Evolutionary conservation across 1,140 invertebrate species (phyloP).

Genomic region (Penaeus vannamei): DNA sequence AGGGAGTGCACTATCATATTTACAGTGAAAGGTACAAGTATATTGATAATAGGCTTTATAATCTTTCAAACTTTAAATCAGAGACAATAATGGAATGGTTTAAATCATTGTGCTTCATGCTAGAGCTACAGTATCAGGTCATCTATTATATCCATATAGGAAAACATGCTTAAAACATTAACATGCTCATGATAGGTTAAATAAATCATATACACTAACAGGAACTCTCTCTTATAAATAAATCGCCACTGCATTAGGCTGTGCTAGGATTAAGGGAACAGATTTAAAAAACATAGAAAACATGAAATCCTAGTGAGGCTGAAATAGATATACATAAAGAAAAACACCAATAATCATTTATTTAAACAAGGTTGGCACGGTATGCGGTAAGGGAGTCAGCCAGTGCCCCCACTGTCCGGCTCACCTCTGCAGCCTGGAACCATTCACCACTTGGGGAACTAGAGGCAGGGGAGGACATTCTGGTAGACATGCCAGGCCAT

Average conservation of each 20-base stretch:
- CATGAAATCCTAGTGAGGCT: constrained; percentile 38
- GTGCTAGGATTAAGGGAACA: constrained; percentile 42
- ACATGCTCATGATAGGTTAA: constrained; percentile 52
- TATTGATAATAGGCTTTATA: constrained; percentile 47
- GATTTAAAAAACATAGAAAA: constrained; percentile 23
- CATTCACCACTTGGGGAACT: constrained; percentile 49
- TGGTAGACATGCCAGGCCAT: constrained; percentile 49
- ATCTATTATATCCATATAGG: constrained; percentile 38
- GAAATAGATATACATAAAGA: not conserved
- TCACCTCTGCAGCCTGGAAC: constrained; percentile 50
- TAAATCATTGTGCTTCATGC: constrained; percentile 48
- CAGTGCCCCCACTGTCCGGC: constrained; percentile 57
- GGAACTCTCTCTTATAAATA: constrained; percentile 37
- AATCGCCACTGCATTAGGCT: constrained; percentile 36
- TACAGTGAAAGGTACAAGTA: constrained; percentile 59
- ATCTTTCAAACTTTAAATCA: constrained; percentile 44
- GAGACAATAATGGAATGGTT: constrained; percentile 53
- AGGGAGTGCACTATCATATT: constrained; percentile 58
- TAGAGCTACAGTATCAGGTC: constrained; percentile 41
- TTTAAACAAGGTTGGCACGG: constrained; percentile 54
- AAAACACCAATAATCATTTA: constrained; percentile 12
- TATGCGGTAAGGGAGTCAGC: constrained; percentile 56
- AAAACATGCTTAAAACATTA: constrained; percentile 58
- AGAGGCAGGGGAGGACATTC: constrained; percentile 42
- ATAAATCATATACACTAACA: constrained; percentile 42